phyloP scores from a whole-genome alignment of 2,888 invertebrate genomes.

The Acanthococcus lagerstroemiae region DNA sequence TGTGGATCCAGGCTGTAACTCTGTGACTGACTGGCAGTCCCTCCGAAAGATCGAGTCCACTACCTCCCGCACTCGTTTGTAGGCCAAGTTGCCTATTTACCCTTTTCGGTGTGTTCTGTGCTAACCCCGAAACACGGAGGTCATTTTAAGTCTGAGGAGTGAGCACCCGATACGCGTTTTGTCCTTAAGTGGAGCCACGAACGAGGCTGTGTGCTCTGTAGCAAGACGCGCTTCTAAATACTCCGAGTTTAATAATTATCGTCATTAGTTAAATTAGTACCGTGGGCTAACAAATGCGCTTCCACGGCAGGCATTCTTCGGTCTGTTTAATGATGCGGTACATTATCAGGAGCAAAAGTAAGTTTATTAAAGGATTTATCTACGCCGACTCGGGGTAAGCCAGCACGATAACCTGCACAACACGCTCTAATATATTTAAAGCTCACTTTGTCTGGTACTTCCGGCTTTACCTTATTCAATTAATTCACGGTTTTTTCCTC shows the following conservation, averaged over 20 bases:
- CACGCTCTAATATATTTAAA: background rate
- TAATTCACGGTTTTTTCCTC: background rate
- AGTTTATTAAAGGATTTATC: slow-evolving; percentile 22
- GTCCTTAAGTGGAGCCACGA: no score
- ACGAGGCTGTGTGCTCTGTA: no score
- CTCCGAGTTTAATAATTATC: slow-evolving; percentile 15
- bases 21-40: no score
- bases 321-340: slow-evolving; percentile 22
- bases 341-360: slow-evolving; percentile 16
- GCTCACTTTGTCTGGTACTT: background rate
- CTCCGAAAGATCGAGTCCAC: no score
- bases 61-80: no score
- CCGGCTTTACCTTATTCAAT: background rate
- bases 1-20: no score
- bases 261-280: slow-evolving; percentile 19
- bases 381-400: background rate
- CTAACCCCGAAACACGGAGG: no score
- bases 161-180: no score
- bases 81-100: no score
- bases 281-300: slow-evolving; percentile 15
- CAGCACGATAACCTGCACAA: background rate
- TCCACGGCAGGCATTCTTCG: slow-evolving; percentile 17
- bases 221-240: no score
- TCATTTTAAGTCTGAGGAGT: no score
- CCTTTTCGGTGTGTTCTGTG: no score